phyloP scores from a whole-genome alignment of 2,888 invertebrate species.

The Brachyptera putata region DNA sequence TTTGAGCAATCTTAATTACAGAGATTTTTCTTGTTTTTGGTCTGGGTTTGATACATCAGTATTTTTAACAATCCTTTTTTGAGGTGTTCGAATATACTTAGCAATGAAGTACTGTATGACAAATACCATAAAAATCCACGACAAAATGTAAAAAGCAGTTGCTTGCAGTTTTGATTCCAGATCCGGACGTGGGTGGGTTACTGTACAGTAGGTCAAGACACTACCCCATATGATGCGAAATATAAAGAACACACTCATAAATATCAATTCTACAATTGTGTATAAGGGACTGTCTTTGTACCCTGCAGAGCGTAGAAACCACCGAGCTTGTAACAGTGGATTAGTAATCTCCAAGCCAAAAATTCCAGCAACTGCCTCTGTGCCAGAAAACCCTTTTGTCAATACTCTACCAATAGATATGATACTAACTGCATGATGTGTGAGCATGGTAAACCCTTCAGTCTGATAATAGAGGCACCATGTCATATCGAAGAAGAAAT shows the following conservation, averaged over 20 bases:
- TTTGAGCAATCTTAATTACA: too few species aligned
- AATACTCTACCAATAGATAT: conserved; percentile 51
- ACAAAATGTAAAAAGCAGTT: conserved; percentile 46
- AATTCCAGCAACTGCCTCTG: conserved; percentile 42
- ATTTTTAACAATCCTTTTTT: too few species aligned
- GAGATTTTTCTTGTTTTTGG: too few species aligned
- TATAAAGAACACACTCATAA: conserved; percentile 49
- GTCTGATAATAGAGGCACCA: conserved; percentile 56
- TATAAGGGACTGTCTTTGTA: conserved; percentile 48
- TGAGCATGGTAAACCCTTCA: conserved; percentile 51
- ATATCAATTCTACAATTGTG: conserved; percentile 49
- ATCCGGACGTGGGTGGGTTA: conserved; percentile 47
- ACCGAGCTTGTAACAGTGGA: conserved; percentile 57
- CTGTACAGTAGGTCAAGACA: conserved; percentile 46
- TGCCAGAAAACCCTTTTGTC: conserved; percentile 43
- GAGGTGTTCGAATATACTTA: conserved; percentile 42
- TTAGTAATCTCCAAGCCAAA: conserved; percentile 59
- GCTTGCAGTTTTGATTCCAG: conserved; percentile 34
- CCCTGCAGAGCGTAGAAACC: conserved; percentile 55
- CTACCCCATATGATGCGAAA: conserved; percentile 53
- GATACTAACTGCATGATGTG: conserved; percentile 53
- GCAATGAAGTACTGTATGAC: conserved; percentile 46
- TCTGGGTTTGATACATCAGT: too few species aligned
- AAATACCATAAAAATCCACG: conserved; percentile 48
- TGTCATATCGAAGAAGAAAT: conserved; percentile 57